Conservation (phyloP, 2,888 invertebrate species). For the Zhuqinia jingwanae region DNA sequence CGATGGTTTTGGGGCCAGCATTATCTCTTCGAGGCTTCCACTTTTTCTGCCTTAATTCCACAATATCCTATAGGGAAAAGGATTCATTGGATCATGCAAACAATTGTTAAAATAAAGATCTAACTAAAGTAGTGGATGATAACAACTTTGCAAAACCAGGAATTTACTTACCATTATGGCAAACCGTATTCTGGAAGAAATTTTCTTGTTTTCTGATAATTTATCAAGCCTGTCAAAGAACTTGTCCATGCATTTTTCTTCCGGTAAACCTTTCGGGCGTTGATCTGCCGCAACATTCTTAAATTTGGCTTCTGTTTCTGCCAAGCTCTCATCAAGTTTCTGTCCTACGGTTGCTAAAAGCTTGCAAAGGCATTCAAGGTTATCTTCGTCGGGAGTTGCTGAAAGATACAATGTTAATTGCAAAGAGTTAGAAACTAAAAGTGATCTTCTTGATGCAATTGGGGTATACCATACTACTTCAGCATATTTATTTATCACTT, state of each 20-base stretch:
- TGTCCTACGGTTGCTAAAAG: slow-evolving; percentile 95
- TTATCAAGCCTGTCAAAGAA: slow-evolving; percentile 87
- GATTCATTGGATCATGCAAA: background rate
- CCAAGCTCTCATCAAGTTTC: slow-evolving; percentile 85
- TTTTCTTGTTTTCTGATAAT: slow-evolving; percentile 84
- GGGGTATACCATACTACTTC: background rate
- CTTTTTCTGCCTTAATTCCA: slow-evolving; percentile 90
- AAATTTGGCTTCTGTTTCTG: slow-evolving; percentile 71
- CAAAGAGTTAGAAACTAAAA: background rate
- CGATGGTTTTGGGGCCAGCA: slow-evolving; percentile 95
- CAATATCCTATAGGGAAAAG: slow-evolving; percentile 87
- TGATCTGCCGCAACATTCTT: slow-evolving; percentile 60
- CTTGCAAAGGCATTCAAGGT: slow-evolving; percentile 95
- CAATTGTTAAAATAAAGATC: too few relatives aligned
- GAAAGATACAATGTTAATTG: background rate
- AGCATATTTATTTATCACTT: slow-evolving; percentile 80
- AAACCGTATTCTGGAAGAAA: slow-evolving; percentile 84
- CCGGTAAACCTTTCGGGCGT: slow-evolving; percentile 75
- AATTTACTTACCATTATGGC: slow-evolving; percentile 76
- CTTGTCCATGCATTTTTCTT: slow-evolving; percentile 81
- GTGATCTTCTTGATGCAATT: background rate
- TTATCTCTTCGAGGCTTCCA: slow-evolving; percentile 95
- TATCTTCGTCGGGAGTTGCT: slow-evolving; percentile 88
- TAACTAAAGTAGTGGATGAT: too few relatives aligned
- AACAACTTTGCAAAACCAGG: background rate